These are phyloP conservation scores for Drosophila sp. DNA, from an alignment of 1,140 invertebrate genomes.

Conservation along the genomic window DNA sequence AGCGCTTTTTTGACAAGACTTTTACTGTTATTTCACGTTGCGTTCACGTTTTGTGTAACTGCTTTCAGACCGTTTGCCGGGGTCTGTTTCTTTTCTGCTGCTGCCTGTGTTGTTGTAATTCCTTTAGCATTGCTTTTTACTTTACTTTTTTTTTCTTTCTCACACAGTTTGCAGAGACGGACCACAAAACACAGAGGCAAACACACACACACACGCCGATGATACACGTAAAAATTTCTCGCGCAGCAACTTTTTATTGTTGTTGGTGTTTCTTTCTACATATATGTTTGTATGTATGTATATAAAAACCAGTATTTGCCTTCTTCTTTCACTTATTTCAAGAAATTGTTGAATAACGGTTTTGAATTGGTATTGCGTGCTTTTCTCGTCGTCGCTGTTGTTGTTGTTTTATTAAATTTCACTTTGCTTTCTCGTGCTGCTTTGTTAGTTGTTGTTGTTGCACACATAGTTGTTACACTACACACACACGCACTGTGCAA, in stretches of 20 bases:
- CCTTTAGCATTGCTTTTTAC: conserved; percentile 76
- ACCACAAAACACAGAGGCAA: conserved; percentile 20
- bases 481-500: conserved; percentile 23
- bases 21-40: conserved; percentile 58
- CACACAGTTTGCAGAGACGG: conserved; percentile 36
- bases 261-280: conserved; percentile 58
- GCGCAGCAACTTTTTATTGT: conserved; percentile 72
- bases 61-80: conserved; percentile 11
- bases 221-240: conserved; percentile 73
- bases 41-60: conserved; percentile 25
- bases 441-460: conserved; percentile 35
- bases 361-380: conserved; percentile 54
- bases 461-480: conserved; percentile 6
- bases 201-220: conserved; percentile 48
- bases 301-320: conserved; percentile 77
- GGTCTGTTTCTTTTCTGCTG: too few relatives aligned
- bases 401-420: conserved; percentile 72
- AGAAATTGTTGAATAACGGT: conserved; percentile 81
- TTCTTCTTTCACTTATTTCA: conserved; percentile 81
- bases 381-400: conserved; percentile 47
- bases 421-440: conserved; percentile 76
- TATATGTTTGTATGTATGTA: conserved; percentile 41
- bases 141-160: conserved; percentile 50
- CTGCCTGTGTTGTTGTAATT: conserved; percentile 54
- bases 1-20: conserved; percentile 34